Evolutionary conservation across 1,140 invertebrate species (phyloP).

Genomic region (Maconellicoccus hirsutus): DNA sequence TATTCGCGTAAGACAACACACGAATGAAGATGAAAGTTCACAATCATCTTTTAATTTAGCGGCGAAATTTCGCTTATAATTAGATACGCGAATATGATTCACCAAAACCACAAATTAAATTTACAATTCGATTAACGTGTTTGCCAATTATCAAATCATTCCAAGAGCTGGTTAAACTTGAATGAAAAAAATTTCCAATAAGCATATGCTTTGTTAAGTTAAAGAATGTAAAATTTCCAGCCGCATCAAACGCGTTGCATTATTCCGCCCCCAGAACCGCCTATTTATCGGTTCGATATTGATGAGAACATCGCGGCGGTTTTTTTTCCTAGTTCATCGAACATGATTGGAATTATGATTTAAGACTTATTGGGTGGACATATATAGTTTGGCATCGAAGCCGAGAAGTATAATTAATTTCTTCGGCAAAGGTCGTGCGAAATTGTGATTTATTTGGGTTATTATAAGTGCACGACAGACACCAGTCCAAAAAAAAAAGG

Average conservation of each 20-base stretch:
- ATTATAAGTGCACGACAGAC: not conserved
- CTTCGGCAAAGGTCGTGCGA: not conserved
- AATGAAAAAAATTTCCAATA: no score
- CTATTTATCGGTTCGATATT: not conserved
- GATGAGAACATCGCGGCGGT: not conserved
- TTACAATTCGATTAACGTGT: no score
- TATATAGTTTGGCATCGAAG: conserved; percentile 2
- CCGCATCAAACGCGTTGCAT: not conserved
- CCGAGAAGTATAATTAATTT: not conserved
- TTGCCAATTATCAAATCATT: no score
- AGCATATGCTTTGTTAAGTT: not conserved
- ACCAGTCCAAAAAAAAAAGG: not conserved
- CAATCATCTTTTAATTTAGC: no score
- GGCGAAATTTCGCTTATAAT: no score
- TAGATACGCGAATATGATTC: no score
- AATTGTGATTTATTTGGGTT: not conserved
- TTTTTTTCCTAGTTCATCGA: not conserved
- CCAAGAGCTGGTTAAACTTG: no score
- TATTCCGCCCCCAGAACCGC: not conserved
- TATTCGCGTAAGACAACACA: no score
- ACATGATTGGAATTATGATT: conserved; percentile 9
- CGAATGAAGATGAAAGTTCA: no score
- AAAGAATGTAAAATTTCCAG: not conserved
- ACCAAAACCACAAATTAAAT: no score
- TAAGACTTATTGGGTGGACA: not conserved